Percentiles rank a stretch among this genome's conserved stretches.
Conservation (phyloP, 2,888 invertebrate species). For the Pemphredon lugubris region DNA sequence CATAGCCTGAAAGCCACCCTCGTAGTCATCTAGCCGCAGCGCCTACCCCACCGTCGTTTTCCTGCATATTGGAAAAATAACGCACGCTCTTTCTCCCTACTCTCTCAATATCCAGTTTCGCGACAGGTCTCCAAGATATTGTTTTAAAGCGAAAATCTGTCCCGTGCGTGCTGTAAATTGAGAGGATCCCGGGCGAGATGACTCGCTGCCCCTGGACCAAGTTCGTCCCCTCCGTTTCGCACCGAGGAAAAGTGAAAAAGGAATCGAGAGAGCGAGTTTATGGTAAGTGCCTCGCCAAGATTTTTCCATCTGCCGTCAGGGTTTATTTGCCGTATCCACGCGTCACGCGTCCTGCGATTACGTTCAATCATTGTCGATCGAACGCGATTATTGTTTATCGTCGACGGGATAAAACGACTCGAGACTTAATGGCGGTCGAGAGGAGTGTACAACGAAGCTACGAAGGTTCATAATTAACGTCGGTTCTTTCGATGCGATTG, state of each 20-base stretch:
- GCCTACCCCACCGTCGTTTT: conserved; percentile 50
- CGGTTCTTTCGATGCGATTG: too few relatives aligned
- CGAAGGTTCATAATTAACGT: too few relatives aligned
- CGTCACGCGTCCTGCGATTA: background rate
- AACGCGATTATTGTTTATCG: too few relatives aligned
- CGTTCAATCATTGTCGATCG: too few relatives aligned
- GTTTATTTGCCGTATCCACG: conserved; percentile 27
- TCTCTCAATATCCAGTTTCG: conserved; percentile 50
- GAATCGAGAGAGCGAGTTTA: conserved; percentile 30
- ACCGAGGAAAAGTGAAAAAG: conserved; percentile 37
- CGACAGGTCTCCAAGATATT: conserved; percentile 69
- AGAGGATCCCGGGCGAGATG: conserved; percentile 46
- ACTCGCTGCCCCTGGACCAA: conserved; percentile 18
- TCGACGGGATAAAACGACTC: too few relatives aligned
- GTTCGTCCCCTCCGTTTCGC: conserved; percentile 20
- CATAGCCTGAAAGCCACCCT: conserved; percentile 63
- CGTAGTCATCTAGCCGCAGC: conserved; percentile 54
- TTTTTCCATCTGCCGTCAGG: conserved; percentile 35
- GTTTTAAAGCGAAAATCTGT: conserved; percentile 79
- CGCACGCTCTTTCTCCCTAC: conserved; percentile 34
- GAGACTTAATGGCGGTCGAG: too few relatives aligned
- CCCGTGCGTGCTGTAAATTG: conserved; percentile 77
- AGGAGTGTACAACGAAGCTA: too few relatives aligned
- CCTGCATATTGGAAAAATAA: conserved; percentile 73
- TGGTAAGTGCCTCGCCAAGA: conserved; percentile 37